Conservation (phyloP, 2,888 invertebrate genomes). For the Stratiomys singularior region DNA sequence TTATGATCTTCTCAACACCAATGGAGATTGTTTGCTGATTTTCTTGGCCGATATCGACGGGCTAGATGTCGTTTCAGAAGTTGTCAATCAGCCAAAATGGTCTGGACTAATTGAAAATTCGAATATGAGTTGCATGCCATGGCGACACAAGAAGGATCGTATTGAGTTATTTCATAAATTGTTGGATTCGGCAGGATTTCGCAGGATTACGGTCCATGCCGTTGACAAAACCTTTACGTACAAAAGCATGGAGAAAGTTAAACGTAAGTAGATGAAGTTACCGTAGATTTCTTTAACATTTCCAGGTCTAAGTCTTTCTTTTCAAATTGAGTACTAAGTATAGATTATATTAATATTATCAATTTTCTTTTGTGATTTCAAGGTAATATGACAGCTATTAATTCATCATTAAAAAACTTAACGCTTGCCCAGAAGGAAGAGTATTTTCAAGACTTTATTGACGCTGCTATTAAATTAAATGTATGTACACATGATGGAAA, state of each 20-base stretch:
- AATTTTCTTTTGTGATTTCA: conserved; percentile 52
- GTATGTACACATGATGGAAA: conserved; percentile 65
- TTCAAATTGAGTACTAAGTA: no score
- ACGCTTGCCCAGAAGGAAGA: conserved; percentile 70
- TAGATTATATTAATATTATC: no score
- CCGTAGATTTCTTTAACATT: background rate
- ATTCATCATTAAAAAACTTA: conserved; percentile 74
- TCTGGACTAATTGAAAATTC: conserved; percentile 77
- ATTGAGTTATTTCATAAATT: conserved; percentile 69
- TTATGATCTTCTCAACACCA: conserved; percentile 72
- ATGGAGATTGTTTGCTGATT: conserved; percentile 75
- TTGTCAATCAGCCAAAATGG: conserved; percentile 72
- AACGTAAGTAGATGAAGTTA: conserved; percentile 65
- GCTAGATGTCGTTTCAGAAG: conserved; percentile 74
- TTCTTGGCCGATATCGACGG: conserved; percentile 77
- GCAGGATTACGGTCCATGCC: conserved; percentile 69
- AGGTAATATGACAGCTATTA: conserved; percentile 76
- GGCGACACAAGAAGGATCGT: conserved; percentile 72
- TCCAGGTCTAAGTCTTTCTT: no score
- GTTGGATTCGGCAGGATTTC: conserved; percentile 72
- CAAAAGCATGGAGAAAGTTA: conserved; percentile 68
- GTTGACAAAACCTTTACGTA: conserved; percentile 71
- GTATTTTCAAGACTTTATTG: conserved; percentile 72
- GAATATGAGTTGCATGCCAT: conserved; percentile 73
- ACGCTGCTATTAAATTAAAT: conserved; percentile 66